These are phyloP conservation scores for Tenthredo livida DNA, from an alignment of 2,888 invertebrate species.

Conservation along the genomic window DNA sequence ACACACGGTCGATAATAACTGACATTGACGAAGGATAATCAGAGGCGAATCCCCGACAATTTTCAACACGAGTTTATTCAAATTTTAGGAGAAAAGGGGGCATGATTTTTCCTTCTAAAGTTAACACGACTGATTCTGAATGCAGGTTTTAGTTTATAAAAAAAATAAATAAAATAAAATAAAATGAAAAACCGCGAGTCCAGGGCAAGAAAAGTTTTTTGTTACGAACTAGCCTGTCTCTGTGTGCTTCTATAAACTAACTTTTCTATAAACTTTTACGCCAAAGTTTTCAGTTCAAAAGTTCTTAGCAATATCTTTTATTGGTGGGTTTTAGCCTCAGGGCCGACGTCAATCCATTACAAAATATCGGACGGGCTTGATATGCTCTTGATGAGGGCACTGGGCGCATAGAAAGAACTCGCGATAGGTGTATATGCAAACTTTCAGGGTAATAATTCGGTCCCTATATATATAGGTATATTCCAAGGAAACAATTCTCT, in stretches of 20 bases:
- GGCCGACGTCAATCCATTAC: constrained; percentile 29
- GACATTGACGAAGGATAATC: constrained; percentile 47
- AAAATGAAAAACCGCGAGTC: not conserved
- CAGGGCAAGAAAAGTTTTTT: not conserved
- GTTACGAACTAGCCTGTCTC: constrained; percentile 14
- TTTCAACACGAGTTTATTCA: constrained; percentile 11
- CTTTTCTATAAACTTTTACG: constrained; percentile 24
- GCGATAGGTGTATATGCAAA: not conserved
- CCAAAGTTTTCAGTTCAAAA: constrained; percentile 4
- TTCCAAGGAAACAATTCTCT: not conserved
- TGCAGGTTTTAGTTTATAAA: not conserved
- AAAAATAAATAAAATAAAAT: not conserved
- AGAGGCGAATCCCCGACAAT: constrained; percentile 6
- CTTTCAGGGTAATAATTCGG: not conserved
- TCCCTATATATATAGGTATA: not conserved
- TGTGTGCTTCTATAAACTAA: not conserved
- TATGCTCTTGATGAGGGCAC: constrained; percentile 15
- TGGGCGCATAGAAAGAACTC: not conserved
- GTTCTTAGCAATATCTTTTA: constrained; percentile 29
- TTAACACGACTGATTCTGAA: constrained; percentile 1
- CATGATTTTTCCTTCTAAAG: not conserved
- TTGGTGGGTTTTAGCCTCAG: constrained; percentile 1
- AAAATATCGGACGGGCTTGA: not conserved
- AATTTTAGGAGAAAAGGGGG: not conserved
- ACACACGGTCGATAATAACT: constrained; percentile 37